Conservation (phyloP, 2,888 invertebrate genomes). For the Synergus laeviventris region DNA sequence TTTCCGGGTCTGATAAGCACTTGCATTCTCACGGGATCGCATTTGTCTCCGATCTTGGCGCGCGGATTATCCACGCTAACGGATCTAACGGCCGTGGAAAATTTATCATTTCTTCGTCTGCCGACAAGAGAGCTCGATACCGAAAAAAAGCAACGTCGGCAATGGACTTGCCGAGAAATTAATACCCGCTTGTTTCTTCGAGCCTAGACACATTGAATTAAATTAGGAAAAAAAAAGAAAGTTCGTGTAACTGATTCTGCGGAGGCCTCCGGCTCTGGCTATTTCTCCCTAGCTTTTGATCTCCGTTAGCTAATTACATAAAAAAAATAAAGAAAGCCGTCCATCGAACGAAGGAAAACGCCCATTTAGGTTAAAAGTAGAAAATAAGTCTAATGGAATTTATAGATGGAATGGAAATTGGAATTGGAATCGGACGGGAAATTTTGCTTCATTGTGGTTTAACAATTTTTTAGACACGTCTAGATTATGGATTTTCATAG, state of each 20-base stretch:
- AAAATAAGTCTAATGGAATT: constrained; percentile 8
- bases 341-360: constrained; percentile 4
- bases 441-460: not conserved
- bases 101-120: constrained; percentile 28
- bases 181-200: constrained; percentile 26
- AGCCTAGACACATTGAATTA: constrained; percentile 9
- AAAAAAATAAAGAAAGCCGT: constrained; percentile 30
- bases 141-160: not conserved
- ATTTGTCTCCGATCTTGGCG: constrained; percentile 19
- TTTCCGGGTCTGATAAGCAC: constrained; percentile 9
- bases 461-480: not conserved
- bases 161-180: constrained; percentile 12
- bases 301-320: constrained; percentile 17
- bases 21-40: constrained; percentile 14
- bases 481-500: not conserved
- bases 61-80: constrained; percentile 32
- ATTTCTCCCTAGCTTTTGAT: constrained; percentile 25
- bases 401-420: constrained; percentile 19
- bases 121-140: constrained; percentile 11
- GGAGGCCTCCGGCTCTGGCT: not conserved
- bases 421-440: not conserved
- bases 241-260: constrained; percentile 3
- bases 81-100: constrained; percentile 20
- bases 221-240: constrained; percentile 34
- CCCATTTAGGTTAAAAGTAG: not conserved